A percentile compares a stretch with the other conserved stretches of the same genome.
Evolutionary conservation across 2,888 invertebrate genomes (phyloP).

Genomic region (Clostera curtula): DNA sequence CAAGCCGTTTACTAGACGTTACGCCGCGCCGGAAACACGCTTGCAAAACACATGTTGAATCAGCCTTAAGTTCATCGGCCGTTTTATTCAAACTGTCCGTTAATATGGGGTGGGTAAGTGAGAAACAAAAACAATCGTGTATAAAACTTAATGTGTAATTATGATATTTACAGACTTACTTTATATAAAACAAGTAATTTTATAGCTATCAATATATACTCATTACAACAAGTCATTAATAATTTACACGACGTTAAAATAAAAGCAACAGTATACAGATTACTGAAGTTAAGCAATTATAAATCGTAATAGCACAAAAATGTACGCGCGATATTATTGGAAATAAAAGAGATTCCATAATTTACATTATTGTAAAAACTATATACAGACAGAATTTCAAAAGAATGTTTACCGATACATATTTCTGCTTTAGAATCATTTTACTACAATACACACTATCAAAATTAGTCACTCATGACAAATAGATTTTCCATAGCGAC

Average conservation of each 20-base stretch:
- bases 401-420: conserved; percentile 60
- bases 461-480: no score
- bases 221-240: conserved; percentile 72
- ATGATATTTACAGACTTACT: conserved; percentile 72
- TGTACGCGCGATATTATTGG: conserved; percentile 55
- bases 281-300: conserved; percentile 58
- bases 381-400: conserved; percentile 55
- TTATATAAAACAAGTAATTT: conserved; percentile 74
- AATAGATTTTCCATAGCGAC: no score
- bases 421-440: conserved; percentile 23
- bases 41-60: no score
- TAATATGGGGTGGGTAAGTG: conserved; percentile 19
- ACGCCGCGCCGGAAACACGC: no score
- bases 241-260: conserved; percentile 68
- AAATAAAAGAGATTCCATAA: conserved; percentile 68
- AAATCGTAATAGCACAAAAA: conserved; percentile 59
- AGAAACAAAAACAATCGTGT: conserved; percentile 65
- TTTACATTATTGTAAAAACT: conserved; percentile 56
- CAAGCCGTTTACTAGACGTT: no score
- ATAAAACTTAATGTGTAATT: conserved; percentile 75
- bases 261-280: conserved; percentile 68
- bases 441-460: conserved; percentile 9
- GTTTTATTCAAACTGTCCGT: neutral
- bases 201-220: conserved; percentile 73
- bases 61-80: no score